These are phyloP conservation scores for Jaculus jaculus DNA, from an alignment of 2,113 vertebrate species.

Conservation along the genomic window DNA sequence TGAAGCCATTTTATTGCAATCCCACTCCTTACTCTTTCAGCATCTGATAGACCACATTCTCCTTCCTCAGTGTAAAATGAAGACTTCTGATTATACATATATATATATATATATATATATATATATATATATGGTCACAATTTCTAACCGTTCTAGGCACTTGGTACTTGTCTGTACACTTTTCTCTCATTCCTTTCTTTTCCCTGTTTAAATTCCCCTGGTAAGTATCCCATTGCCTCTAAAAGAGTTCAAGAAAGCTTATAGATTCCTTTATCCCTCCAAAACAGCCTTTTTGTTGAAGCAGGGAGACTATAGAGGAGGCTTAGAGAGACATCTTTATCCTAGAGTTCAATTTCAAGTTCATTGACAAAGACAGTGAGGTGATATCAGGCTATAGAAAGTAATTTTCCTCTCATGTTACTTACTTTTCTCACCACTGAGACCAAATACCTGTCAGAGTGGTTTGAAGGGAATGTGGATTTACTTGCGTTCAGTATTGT, in stretches of 20 bases:
- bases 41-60: neutral
- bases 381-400: neutral
- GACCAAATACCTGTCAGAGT: neutral
- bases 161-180: neutral
- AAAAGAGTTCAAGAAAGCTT: neutral
- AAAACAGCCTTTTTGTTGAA: neutral
- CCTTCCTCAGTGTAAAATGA: neutral
- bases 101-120: too few species aligned
- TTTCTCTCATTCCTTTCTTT: too few species aligned
- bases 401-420: neutral
- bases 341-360: conserved; percentile 17
- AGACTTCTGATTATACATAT: neutral
- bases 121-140: neutral
- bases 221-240: neutral
- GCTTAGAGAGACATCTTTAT: conserved; percentile 12
- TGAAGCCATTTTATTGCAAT: too few species aligned
- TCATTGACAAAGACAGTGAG: neutral
- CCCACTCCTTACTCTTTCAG: neutral
- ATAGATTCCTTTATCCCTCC: neutral
- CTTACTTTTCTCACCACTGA: neutral
- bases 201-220: neutral
- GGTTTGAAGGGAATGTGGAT: neutral
- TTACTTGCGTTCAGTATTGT: neutral
- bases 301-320: neutral
- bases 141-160: neutral